Conservation (phyloP, 2,888 invertebrate genomes). For the Diarsia dahlii region DNA sequence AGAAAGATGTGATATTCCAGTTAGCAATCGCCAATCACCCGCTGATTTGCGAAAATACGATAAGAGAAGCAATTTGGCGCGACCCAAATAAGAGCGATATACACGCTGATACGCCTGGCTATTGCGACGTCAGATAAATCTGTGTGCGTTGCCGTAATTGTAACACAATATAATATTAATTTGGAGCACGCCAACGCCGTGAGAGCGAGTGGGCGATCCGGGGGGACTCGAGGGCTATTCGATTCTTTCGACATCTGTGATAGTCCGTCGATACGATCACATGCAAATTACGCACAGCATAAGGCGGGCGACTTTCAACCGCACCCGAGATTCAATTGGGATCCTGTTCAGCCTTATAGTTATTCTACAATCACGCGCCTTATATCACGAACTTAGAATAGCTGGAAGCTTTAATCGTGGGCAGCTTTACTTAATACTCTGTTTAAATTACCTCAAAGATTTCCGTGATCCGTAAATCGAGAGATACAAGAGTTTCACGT, state of each 20-base stretch:
- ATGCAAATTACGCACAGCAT: constrained; percentile 65
- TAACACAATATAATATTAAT: constrained; percentile 83
- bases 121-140: constrained; percentile 75
- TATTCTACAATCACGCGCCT: constrained; percentile 45
- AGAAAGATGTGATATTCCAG: constrained; percentile 55
- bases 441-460: constrained; percentile 67
- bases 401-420: constrained; percentile 52
- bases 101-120: constrained; percentile 70
- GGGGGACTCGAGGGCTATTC: constrained; percentile 69
- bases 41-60: constrained; percentile 76
- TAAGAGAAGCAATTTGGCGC: constrained; percentile 76
- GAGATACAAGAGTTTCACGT: constrained; percentile 73
- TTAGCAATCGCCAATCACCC: constrained; percentile 64
- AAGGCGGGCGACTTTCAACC: constrained; percentile 56
- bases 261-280: constrained; percentile 68
- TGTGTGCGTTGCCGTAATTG: constrained; percentile 78
- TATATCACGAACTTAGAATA: constrained; percentile 46
- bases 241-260: constrained; percentile 71
- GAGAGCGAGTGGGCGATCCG: constrained; percentile 73
- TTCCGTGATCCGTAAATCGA: constrained; percentile 75
- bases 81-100: constrained; percentile 78
- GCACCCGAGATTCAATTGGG: constrained; percentile 54
- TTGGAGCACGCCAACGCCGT: constrained; percentile 79
- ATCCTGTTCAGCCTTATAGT: constrained; percentile 57
- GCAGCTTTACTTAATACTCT: constrained; percentile 62